phyloP scores from a whole-genome alignment of 2,888 invertebrate species.

The Ligdia adustata region DNA sequence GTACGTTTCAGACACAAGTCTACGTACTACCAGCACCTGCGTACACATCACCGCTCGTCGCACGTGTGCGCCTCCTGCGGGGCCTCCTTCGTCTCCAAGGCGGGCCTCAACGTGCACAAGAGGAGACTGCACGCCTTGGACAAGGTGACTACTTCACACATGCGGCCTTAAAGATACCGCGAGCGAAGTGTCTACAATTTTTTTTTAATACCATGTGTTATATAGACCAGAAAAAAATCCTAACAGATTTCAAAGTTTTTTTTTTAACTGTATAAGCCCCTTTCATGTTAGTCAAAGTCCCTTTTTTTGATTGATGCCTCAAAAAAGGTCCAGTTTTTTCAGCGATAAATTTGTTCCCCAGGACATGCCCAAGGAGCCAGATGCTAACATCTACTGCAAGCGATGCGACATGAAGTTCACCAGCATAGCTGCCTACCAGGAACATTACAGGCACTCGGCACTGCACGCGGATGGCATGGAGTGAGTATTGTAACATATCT shows the following conservation, averaged over 20 bases:
- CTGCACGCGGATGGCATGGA: constrained; percentile 54
- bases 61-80: constrained; percentile 66
- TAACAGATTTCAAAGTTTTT: too few relatives aligned
- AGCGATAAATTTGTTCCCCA: constrained; percentile 18
- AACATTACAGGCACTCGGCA: constrained; percentile 55
- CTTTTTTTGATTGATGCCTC: too few relatives aligned
- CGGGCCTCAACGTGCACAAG: constrained; percentile 64
- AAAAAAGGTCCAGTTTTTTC: background rate
- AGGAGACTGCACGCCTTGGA: constrained; percentile 39
- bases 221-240: too few relatives aligned
- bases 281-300: too few relatives aligned
- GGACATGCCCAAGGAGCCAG: constrained; percentile 41
- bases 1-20: constrained; percentile 44
- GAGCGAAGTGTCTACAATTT: too few relatives aligned
- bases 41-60: constrained; percentile 62
- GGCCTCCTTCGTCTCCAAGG: constrained; percentile 64
- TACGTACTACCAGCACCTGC: constrained; percentile 70
- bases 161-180: too few relatives aligned
- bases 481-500: constrained; percentile 45
- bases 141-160: constrained; percentile 19
- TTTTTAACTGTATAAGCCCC: too few relatives aligned
- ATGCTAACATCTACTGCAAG: constrained; percentile 48
- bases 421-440: constrained; percentile 51
- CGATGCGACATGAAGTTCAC: constrained; percentile 56
- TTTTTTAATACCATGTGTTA: too few relatives aligned